Evolutionary conservation across 2,113 vertebrate species (phyloP).

Genomic region (Kryptolebias marmoratus): DNA sequence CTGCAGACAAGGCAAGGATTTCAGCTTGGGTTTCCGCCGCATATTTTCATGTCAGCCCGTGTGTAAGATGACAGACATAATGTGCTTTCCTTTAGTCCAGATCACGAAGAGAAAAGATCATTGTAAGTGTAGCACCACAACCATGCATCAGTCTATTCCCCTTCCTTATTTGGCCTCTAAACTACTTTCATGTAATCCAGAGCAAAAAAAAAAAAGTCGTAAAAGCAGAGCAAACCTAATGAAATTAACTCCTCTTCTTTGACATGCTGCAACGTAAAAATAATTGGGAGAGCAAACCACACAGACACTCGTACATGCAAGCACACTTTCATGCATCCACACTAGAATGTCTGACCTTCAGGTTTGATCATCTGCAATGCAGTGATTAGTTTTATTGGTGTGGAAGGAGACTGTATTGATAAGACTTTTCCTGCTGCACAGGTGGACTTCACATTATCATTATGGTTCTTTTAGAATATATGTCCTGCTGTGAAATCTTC

Average conservation of each 20-base stretch:
- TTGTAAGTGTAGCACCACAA: not conserved
- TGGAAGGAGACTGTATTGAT: slow-evolving; percentile 38
- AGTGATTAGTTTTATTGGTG: slow-evolving; percentile 69
- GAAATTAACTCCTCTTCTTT: slow-evolving; percentile 32
- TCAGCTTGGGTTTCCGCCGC: not conserved
- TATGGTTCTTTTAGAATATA: not conserved
- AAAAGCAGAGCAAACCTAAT: slow-evolving; percentile 40
- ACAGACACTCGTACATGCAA: slow-evolving; percentile 3
- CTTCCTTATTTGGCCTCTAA: slow-evolving; percentile 25
- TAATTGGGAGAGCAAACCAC: slow-evolving; percentile 21
- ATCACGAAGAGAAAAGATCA: slow-evolving; percentile 1
- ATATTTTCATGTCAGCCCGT: not conserved
- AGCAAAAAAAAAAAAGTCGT: slow-evolving; percentile 45
- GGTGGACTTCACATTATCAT: slow-evolving; percentile 7
- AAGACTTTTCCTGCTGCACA: slow-evolving; percentile 1
- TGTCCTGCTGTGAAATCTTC: not conserved
- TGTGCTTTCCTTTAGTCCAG: not conserved
- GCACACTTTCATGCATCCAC: not conserved
- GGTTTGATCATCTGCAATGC: slow-evolving; percentile 73
- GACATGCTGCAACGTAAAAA: slow-evolving; percentile 21
- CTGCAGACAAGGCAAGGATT: slow-evolving; percentile 7
- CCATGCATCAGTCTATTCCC: slow-evolving; percentile 18
- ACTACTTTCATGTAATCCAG: slow-evolving; percentile 51
- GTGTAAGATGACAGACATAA: not conserved
- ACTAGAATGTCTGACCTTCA: slow-evolving; percentile 65